phyloP scores from a whole-genome alignment of 2,888 invertebrate species.

The Andrena trimmerana region DNA sequence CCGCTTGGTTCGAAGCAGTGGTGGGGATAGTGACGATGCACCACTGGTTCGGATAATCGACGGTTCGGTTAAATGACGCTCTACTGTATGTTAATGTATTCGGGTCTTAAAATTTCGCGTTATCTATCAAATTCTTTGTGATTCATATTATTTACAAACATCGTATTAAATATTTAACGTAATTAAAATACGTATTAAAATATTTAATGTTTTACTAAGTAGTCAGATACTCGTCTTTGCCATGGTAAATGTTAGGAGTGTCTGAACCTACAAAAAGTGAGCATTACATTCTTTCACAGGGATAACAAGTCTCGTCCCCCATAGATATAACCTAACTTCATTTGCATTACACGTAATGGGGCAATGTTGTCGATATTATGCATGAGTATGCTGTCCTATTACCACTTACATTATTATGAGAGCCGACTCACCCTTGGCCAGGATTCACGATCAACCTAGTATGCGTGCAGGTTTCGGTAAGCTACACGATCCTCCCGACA shows the following conservation, averaged over 20 bases:
- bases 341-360: constrained; percentile 42
- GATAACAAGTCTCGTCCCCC: neutral
- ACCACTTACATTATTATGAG: constrained; percentile 59
- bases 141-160: too few relatives aligned
- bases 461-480: constrained; percentile 7
- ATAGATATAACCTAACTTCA: constrained; percentile 2
- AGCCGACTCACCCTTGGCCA: constrained; percentile 20
- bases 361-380: constrained; percentile 44
- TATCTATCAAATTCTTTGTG: too few relatives aligned
- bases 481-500: neutral
- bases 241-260: neutral
- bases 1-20: too few relatives aligned
- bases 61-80: too few relatives aligned
- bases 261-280: neutral
- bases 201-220: neutral
- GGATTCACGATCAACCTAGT: constrained; percentile 34
- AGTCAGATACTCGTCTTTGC: neutral
- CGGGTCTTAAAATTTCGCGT: too few relatives aligned
- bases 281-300: neutral
- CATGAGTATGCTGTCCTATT: constrained; percentile 34
- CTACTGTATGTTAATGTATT: too few relatives aligned
- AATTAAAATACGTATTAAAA: too few relatives aligned
- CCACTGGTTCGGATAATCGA: too few relatives aligned
- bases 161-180: neutral
- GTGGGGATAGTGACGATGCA: too few relatives aligned